phyloP scores from a whole-genome alignment of 2,888 invertebrate genomes.

The Cephus pygmeus region DNA sequence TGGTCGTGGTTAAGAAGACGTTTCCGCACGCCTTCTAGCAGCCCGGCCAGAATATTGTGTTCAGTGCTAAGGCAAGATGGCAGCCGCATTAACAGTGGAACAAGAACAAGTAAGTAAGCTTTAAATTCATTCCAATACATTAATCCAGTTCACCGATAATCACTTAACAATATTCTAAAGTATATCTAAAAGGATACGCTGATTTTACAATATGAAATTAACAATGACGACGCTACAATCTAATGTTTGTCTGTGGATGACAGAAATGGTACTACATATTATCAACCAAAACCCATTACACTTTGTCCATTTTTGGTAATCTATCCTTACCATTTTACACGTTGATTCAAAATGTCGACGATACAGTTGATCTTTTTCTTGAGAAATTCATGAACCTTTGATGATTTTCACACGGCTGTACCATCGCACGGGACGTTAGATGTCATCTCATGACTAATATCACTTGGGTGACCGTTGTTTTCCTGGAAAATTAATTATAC shows the following conservation, averaged over 20 bases:
- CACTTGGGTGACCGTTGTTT: neutral
- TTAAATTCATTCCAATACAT: constrained; percentile 11
- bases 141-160: neutral
- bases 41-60: constrained; percentile 27
- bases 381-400: neutral
- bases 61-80: constrained; percentile 68
- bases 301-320: neutral
- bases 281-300: neutral
- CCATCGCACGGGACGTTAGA: neutral
- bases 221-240: neutral
- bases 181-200: neutral
- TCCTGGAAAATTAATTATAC: neutral
- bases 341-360: neutral
- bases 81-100: constrained; percentile 80
- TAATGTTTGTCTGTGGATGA: neutral
- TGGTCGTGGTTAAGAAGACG: neutral
- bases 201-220: neutral
- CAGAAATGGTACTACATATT: neutral
- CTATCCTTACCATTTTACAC: neutral
- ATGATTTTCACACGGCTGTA: neutral
- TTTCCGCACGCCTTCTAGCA: constrained; percentile 7
- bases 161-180: neutral
- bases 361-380: neutral
- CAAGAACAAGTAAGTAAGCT: constrained; percentile 80
- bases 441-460: neutral